Evolutionary conservation across 1,140 invertebrate species (phyloP).

Genomic region (Calephelis virginiensis): DNA sequence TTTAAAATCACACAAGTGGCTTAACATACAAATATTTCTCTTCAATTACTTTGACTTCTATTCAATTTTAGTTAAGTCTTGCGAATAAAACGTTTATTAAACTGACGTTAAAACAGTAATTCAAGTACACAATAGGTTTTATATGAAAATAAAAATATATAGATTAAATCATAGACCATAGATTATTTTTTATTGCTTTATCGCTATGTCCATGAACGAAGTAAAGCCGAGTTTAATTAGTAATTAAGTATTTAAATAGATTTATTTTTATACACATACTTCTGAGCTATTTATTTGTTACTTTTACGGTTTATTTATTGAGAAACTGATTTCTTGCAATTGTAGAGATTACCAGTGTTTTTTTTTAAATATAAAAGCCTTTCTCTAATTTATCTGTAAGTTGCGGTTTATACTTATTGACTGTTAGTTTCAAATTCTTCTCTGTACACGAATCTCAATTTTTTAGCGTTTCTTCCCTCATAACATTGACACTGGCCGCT

Average conservation of each 20-base stretch:
- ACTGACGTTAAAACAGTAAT: conserved; percentile 9
- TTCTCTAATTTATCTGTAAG: conserved; percentile 57
- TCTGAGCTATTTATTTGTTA: conserved; percentile 74
- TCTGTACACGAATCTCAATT: conserved; percentile 69
- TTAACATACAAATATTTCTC: conserved; percentile 27
- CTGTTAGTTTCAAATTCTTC: conserved; percentile 49
- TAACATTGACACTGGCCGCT: conserved; percentile 18
- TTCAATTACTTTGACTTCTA: background rate
- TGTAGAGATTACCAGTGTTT: conserved; percentile 49
- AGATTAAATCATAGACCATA: background rate
- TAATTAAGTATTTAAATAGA: conserved; percentile 72
- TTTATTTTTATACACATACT: conserved; percentile 68
- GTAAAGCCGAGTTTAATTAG: conserved; percentile 43
- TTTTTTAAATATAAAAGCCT: conserved; percentile 27
- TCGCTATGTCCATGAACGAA: conserved; percentile 3
- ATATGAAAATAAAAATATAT: conserved; percentile 7
- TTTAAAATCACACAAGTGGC: conserved; percentile 34
- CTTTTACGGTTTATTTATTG: conserved; percentile 65
- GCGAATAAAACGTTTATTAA: conserved; percentile 5
- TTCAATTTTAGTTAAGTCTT: conserved; percentile 20
- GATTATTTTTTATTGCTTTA: conserved; percentile 14
- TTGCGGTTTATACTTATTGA: conserved; percentile 72
- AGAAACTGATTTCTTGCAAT: conserved; percentile 43
- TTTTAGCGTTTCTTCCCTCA: conserved; percentile 64
- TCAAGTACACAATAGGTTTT: background rate